These are phyloP conservation scores for Bursaphelenchus mucronatus DNA, from an alignment of 1,140 invertebrate genomes.

Conservation along the genomic window DNA sequence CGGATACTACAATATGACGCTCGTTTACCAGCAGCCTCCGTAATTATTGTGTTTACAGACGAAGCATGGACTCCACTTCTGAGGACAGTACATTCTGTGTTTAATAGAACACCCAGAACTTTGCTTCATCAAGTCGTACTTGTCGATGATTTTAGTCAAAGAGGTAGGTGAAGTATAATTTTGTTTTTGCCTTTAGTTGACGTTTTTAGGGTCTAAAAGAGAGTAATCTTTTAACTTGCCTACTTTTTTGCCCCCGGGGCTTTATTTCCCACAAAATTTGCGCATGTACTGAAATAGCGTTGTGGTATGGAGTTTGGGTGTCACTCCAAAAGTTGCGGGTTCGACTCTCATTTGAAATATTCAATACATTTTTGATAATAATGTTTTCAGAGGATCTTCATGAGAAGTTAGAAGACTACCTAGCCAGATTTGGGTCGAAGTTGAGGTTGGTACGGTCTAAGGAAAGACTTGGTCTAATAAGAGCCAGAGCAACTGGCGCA, in stretches of 20 bases:
- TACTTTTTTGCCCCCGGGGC: neutral
- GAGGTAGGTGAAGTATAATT: constrained; percentile 62
- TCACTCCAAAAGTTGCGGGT: neutral
- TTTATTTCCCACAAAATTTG: constrained; percentile 64
- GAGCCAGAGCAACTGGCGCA: constrained; percentile 74
- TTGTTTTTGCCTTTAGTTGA: neutral
- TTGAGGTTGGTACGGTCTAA: constrained; percentile 74
- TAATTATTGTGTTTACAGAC: constrained; percentile 74
- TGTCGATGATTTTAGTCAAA: constrained; percentile 82
- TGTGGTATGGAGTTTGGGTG: constrained; percentile 62
- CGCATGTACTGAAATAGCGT: constrained; percentile 73
- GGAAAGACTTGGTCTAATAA: constrained; percentile 75
- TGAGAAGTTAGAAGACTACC: constrained; percentile 73
- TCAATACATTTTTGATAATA: constrained; percentile 7
- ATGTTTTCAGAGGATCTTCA: constrained; percentile 66
- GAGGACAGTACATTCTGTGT: constrained; percentile 78
- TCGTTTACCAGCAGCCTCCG: constrained; percentile 42
- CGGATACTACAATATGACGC: constrained; percentile 28
- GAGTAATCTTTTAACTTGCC: too few species aligned
- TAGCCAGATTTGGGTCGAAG: constrained; percentile 62
- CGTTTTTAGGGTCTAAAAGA: neutral
- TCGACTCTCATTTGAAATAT: neutral
- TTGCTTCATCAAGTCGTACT: constrained; percentile 77
- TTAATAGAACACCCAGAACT: constrained; percentile 71
- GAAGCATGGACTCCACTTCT: constrained; percentile 79